Base-by-base conservation (phyloP, 2,797 vertebrate species). In the Peromyscus nudipes region DNA sequence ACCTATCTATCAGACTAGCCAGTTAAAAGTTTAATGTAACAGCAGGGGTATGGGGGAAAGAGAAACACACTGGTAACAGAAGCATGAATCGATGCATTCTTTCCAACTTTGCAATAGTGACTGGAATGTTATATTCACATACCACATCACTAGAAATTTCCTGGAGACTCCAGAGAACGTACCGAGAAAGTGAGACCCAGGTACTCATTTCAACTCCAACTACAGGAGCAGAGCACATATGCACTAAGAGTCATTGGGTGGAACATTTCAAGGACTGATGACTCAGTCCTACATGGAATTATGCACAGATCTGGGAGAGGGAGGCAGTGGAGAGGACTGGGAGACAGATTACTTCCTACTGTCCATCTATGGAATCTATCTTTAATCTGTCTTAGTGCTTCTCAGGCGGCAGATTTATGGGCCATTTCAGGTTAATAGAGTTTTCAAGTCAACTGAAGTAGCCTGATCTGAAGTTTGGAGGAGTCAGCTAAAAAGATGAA, bases 11-110 rank as follows among this genome's bases (percentile, higher is more conserved):
- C 14, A 92, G 75, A 55, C 71, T 27, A 62, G 62, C 29, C 31
- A 89, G 67, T 76, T 73, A 90, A 83, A 93, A 73, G 75, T 60
- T 88, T 17, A 80, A 67, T 62, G 83, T 8, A 76, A 60, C 85
- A 17, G 88, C n/a, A 60, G 85, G n/a, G 40, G 6, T 52, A 17
- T 17, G 60, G n/a, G 31, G 40, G n/a, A 52, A 73, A 34, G 81
- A 13, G 65, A 34, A 86, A 60, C n/a, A 80, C 14, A 34, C 4
- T 67, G 52, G 83, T 11, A 65, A 34, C 2, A 12, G 21, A 76
- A 79, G 55, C 55, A 86, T 1, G 60, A 88, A 71, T 6, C 12
- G 13, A 25, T 3, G 2, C 10, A 55, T 49, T 94, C 83, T 65
- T 82, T 67, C 75, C 67, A 55, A 57, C 83, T 52, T 76, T 87